Conservation (phyloP, 2,888 invertebrate species). For the Drosophila kuntzei region DNA sequence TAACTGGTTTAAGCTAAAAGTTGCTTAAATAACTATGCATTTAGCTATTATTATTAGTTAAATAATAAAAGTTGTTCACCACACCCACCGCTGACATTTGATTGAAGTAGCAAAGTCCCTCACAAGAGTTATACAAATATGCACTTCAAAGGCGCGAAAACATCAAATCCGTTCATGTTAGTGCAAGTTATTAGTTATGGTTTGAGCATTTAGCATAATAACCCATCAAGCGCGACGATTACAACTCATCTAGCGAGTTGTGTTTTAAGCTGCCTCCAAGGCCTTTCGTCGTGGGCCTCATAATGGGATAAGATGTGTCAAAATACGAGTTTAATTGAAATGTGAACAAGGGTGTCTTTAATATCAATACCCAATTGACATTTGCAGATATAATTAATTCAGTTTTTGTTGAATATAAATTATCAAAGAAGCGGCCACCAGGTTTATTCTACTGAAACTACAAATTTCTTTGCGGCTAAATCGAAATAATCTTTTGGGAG, state of each 20-base stretch:
- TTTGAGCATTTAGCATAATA: slow-evolving; percentile 44
- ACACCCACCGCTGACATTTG: slow-evolving; percentile 21
- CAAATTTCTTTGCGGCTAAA: background rate
- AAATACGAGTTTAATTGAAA: slow-evolving; percentile 49
- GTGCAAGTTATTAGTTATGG: slow-evolving; percentile 51
- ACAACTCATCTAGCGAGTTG: slow-evolving; percentile 15
- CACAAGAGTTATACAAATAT: slow-evolving; percentile 22
- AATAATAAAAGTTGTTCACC: slow-evolving; percentile 2
- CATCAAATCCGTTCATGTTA: slow-evolving; percentile 5
- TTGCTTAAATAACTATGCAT: background rate
- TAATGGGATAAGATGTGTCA: slow-evolving; percentile 50
- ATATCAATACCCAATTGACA: slow-evolving; percentile 35
- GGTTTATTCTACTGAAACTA: background rate
- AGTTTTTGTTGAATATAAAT: background rate
- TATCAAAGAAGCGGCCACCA: background rate
- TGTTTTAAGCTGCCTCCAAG: slow-evolving; percentile 47
- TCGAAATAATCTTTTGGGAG: background rate
- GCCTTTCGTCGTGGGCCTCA: slow-evolving; percentile 21
- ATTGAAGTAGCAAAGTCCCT: background rate
- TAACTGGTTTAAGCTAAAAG: background rate
- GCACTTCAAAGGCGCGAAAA: slow-evolving; percentile 35
- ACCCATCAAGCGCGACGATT: slow-evolving; percentile 32
- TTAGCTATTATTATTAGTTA: background rate
- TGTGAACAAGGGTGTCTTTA: slow-evolving; percentile 25
- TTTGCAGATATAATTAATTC: background rate